Base-by-base conservation (phyloP, 1,140 invertebrate genomes). In the Drosophila navojoa region DNA sequence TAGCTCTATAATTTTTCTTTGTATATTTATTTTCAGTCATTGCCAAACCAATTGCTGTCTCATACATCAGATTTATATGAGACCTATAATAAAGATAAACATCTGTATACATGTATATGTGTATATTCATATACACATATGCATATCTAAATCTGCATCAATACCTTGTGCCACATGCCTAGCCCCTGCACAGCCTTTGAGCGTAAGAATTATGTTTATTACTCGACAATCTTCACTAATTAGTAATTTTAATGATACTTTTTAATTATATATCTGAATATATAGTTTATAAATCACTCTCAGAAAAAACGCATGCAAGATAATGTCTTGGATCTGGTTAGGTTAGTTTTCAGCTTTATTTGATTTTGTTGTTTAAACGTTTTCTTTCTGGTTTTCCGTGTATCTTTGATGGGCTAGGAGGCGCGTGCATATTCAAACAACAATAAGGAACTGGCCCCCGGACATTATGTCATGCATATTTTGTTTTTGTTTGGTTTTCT, bases 391-490 rank as follows among this genome's bases (percentile, higher is more conserved):
- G 54, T 68, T 68, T 68, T 55, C 47, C 55, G 50, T 68, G 64
- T 42, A 60, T 68, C 60, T 59, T 54, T 59, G 70, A 59, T 72
- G 63, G 50, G 59, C 42, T 29, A 19, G 32, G 32, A 63, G 52
- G 66, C 55, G 63, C 64, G 64, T 59, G 61, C 52, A 53, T 44
- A 53, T 44, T 40, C 70, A 67, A 59, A 55, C 57, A 61, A 69
- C 71, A 73, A 73, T 61, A 73, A 73, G 71, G 71, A 73, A 73
- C 71, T 73, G 58, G 29, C 38, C 16, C 6, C 64, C 64, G 71
- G 71, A 73, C 71, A 69, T 73, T 73, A 73, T 73, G 71, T 71
- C 55, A 63, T 63, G 57, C 42, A 38, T 38, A 13, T 38, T 11
- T 13, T 38, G 32, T 32, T 32, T 38, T 32, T 38, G 35, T 38